Conservation (phyloP, 1,140 invertebrate genomes). For the Zelostemma sp. region DNA sequence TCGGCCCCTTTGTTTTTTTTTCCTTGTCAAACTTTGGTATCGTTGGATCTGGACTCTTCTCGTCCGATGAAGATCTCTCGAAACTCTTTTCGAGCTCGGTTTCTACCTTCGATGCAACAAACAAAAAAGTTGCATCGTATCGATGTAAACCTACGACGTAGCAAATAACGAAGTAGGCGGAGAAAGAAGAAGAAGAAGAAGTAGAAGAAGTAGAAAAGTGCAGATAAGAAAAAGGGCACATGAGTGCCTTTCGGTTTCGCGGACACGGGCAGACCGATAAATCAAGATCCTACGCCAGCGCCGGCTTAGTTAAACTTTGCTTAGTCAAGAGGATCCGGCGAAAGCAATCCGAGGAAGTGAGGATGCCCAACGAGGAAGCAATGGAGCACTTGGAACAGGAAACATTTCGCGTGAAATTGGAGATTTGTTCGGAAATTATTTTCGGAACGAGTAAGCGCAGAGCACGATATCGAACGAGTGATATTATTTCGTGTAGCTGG, state of each 20-base stretch:
- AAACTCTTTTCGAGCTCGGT: conserved; percentile 22
- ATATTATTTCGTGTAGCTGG: background rate
- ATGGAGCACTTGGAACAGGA: conserved; percentile 1
- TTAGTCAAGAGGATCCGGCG: conserved; percentile 45
- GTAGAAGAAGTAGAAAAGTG: conserved; percentile 6
- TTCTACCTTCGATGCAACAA: conserved; percentile 30
- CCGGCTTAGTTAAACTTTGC: conserved; percentile 55
- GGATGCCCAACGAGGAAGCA: conserved; percentile 18
- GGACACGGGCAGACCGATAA: conserved; percentile 54
- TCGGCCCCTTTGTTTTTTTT: conserved; percentile 32
- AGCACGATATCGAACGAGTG: background rate
- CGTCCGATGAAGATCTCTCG: conserved; percentile 41
- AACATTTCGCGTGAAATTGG: background rate
- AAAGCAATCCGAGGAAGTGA: conserved; percentile 24
- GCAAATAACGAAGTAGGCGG: conserved; percentile 35
- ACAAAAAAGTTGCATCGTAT: conserved; percentile 18
- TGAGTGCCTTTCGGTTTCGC: conserved; percentile 44
- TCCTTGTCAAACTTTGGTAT: conserved; percentile 52
- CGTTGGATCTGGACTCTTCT: conserved; percentile 31
- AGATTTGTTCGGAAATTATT: background rate
- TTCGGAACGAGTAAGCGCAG: background rate
- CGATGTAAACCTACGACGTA: conserved; percentile 25
- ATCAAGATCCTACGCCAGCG: conserved; percentile 56
- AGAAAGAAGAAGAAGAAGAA: conserved; percentile 13
- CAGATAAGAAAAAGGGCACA: conserved; percentile 12